These are phyloP conservation scores for Enteromius trimaculatus DNA, from an alignment of 2,797 vertebrate genomes.

Conservation along the genomic window DNA sequence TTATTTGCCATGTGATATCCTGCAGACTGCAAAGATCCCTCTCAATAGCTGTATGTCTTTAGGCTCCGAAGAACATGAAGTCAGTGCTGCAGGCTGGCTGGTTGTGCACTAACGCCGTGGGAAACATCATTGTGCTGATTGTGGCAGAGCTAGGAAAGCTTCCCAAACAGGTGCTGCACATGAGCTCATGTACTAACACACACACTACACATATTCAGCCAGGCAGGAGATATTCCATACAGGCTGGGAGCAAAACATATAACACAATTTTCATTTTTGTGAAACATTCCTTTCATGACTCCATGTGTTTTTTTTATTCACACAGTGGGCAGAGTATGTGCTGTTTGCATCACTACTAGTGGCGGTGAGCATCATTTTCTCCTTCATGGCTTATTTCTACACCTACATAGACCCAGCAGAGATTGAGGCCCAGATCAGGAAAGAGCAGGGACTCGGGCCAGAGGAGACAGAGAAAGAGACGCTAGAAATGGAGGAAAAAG, in stretches of 20 bases:
- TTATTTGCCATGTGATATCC: background rate
- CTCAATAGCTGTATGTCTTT: constrained; percentile 10
- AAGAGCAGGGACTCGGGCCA: constrained; percentile 65
- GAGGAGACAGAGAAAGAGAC: constrained; percentile 48
- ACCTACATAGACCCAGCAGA: constrained; percentile 88
- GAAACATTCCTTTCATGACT: background rate
- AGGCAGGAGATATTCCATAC: background rate
- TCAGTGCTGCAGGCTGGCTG: constrained; percentile 95
- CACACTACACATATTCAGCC: constrained; percentile 1
- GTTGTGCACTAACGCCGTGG: constrained; percentile 89
- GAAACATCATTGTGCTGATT: constrained; percentile 95
- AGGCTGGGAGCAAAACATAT: background rate
- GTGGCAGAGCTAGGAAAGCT: constrained; percentile 85
- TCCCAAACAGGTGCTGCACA: constrained; percentile 78
- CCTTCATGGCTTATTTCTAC: constrained; percentile 91
- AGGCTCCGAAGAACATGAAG: constrained; percentile 98
- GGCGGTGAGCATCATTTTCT: constrained; percentile 88
- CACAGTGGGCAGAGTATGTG: constrained; percentile 91
- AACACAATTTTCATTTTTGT: background rate
- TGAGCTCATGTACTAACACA: background rate
- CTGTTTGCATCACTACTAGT: constrained; percentile 89
- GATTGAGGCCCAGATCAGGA: constrained; percentile 84
- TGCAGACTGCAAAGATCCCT: background rate
- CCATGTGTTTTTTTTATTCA: constrained; percentile 6
- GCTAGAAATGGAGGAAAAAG: constrained; percentile 67